These are phyloP conservation scores for Drosophila kepulauana DNA, from an alignment of 1,140 invertebrate species.

Conservation along the genomic window DNA sequence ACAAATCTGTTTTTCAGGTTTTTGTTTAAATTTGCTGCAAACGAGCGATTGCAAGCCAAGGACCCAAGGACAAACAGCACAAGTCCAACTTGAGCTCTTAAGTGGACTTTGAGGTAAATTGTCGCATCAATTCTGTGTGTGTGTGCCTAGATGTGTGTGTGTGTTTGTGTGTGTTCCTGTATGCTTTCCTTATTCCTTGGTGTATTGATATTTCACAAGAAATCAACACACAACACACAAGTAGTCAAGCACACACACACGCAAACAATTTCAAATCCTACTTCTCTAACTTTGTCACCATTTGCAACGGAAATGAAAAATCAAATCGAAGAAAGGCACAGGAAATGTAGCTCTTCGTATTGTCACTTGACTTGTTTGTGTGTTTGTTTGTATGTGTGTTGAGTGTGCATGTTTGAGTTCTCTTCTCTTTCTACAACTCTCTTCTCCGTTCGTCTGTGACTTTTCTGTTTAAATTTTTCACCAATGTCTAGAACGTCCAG, in stretches of 20 bases:
- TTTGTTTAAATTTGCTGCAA: conserved; percentile 41
- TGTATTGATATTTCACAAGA: conserved; percentile 79
- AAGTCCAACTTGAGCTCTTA: conserved; percentile 60
- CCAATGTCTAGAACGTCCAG: conserved; percentile 62
- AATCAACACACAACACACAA: conserved; percentile 77
- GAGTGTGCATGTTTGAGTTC: conserved; percentile 6
- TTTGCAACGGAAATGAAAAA: conserved; percentile 82
- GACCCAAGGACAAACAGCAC: conserved; percentile 40
- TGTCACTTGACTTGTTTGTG: conserved; percentile 57
- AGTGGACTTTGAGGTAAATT: conserved; percentile 60
- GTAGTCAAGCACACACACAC: conserved; percentile 57
- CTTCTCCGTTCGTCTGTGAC: background rate
- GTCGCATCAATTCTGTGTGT: conserved; percentile 30
- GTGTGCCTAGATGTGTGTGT: background rate
- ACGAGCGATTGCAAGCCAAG: conserved; percentile 21
- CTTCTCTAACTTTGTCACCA: conserved; percentile 69
- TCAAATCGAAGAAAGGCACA: conserved; percentile 82
- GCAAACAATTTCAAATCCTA: conserved; percentile 21
- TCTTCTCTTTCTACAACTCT: background rate
- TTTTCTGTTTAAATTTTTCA: conserved; percentile 72
- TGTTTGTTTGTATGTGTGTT: background rate
- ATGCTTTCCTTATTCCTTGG: conserved; percentile 67
- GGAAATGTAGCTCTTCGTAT: conserved; percentile 75
- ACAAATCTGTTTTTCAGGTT: conserved; percentile 44
- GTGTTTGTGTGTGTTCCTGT: conserved; percentile 6